phyloP scores from a whole-genome alignment of 35 echinoderm and acorn worm species.

The Diadema setosum region DNA sequence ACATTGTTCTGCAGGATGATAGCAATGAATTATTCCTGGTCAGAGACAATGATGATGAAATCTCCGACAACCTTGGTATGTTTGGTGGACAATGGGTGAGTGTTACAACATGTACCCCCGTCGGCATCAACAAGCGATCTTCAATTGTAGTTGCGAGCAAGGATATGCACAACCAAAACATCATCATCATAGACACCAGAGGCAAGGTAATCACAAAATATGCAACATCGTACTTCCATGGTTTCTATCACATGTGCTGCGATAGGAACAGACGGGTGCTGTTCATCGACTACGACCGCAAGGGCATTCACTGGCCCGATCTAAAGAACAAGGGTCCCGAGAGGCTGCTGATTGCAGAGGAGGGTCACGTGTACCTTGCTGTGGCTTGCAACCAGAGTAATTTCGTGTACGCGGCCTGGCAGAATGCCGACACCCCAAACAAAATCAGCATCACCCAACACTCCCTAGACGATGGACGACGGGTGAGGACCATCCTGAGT shows the following conservation, averaged over 20 bases:
- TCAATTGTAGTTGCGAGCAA: not conserved
- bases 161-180: not conserved
- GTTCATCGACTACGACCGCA: not conserved
- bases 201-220: not conserved
- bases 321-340: not conserved
- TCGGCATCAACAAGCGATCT: not conserved
- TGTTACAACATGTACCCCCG: not conserved
- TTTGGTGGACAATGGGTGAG: not conserved
- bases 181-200: not conserved
- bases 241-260: not conserved
- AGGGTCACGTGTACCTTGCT: not conserved
- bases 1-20: not conserved
- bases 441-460: not conserved
- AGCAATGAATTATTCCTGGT: not conserved
- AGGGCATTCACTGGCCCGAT: not conserved
- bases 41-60: not conserved
- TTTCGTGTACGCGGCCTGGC: not conserved
- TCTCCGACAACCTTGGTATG: not conserved
- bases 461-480: not conserved
- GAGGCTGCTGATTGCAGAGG: not conserved
- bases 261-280: not conserved
- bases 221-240: not conserved
- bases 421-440: not conserved
- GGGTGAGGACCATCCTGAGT: not conserved
- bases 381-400: not conserved